These are phyloP conservation scores for Xenus cinereus DNA, from an alignment of 2,113 vertebrate genomes.

Conservation along the genomic window DNA sequence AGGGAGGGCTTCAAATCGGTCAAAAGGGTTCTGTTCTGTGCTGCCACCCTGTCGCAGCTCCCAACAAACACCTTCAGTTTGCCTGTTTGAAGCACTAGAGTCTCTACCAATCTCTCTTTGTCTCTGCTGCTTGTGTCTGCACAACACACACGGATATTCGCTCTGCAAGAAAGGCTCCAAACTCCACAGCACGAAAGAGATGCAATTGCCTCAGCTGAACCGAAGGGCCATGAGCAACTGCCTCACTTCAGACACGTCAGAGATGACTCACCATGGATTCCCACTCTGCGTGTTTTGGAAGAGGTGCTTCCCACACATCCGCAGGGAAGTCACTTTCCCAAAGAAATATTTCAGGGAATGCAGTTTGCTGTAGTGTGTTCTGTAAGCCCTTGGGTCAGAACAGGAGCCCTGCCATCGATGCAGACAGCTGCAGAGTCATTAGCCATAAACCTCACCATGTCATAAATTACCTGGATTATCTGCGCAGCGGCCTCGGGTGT, in stretches of 20 bases:
- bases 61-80: neutral
- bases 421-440: neutral
- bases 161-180: neutral
- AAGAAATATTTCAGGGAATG: neutral
- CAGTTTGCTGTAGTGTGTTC: neutral
- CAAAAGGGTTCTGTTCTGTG: neutral
- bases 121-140: neutral
- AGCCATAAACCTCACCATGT: neutral
- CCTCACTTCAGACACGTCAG: neutral
- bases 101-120: neutral
- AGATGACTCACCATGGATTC: slow-evolving; percentile 15
- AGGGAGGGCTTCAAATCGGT: neutral
- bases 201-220: neutral
- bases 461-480: slow-evolving; percentile 87
- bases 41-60: neutral
- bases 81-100: neutral
- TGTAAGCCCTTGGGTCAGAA: neutral
- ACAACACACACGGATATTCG: accelerated
- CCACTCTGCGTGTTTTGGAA: neutral
- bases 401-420: neutral
- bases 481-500: slow-evolving; percentile 91
- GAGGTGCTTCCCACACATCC: neutral
- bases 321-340: slow-evolving; percentile 4
- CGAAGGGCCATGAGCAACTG: neutral
- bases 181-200: neutral